Evolutionary conservation across 2,113 vertebrate species (phyloP).

Genomic region (Ptychochromis oligacanthus): DNA sequence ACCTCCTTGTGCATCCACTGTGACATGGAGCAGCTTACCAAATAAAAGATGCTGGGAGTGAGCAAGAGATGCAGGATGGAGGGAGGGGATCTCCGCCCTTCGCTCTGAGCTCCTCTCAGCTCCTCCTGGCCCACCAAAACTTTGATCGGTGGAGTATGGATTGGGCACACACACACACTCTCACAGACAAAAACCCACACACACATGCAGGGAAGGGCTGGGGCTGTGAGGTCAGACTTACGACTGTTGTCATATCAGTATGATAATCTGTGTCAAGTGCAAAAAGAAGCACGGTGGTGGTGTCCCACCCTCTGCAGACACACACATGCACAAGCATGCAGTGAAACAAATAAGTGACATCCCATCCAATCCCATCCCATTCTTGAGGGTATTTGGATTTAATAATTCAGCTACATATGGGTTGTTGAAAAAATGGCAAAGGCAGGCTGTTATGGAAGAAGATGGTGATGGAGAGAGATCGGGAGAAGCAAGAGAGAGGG

Average conservation of each 20-base stretch:
- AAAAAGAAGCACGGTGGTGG: conserved; percentile 52
- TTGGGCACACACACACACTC: conserved; percentile 30
- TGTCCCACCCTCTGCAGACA: conserved; percentile 23
- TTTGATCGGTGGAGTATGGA: conserved; percentile 68
- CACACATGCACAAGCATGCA: neutral
- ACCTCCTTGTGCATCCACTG: conserved; percentile 73
- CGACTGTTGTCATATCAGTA: conserved; percentile 51
- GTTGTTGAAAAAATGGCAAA: conserved; percentile 34
- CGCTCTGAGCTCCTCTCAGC: conserved; percentile 41
- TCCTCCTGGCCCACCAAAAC: conserved; percentile 34
- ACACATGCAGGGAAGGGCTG: conserved; percentile 11
- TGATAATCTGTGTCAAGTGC: conserved; percentile 73
- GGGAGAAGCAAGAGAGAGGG: conserved; percentile 11
- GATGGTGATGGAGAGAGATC: conserved; percentile 10
- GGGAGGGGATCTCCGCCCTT: conserved; percentile 38
- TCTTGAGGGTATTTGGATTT: conserved; percentile 46
- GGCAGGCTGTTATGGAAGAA: conserved; percentile 14
- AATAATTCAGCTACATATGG: conserved; percentile 50
- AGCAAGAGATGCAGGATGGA: conserved; percentile 48
- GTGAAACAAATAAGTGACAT: conserved; percentile 28
- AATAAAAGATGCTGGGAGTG: conserved; percentile 64
- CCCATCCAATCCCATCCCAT: conserved; percentile 23
- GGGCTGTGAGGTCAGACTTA: conserved; percentile 52
- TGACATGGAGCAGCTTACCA: conserved; percentile 69
- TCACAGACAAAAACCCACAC: conserved; percentile 34